Percentiles rank a stretch among this genome's conserved stretches.
Evolutionary conservation across 2,797 vertebrate genomes (phyloP).

Genomic region (Pteropus rufus): DNA sequence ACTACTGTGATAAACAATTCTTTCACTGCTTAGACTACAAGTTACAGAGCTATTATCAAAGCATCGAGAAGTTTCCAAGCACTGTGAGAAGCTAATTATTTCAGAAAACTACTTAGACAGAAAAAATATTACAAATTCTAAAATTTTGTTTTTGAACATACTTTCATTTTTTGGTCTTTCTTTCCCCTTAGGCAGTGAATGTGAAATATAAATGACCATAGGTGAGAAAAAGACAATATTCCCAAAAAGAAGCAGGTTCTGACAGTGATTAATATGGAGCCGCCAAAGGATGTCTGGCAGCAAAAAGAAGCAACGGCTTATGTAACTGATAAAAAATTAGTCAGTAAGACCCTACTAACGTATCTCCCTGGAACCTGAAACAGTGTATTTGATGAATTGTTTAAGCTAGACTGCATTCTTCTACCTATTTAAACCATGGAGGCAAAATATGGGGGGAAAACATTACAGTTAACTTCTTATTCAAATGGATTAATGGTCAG

Average conservation of each 20-base stretch:
- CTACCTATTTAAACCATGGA: slow-evolving; percentile 17
- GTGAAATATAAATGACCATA: slow-evolving; percentile 3
- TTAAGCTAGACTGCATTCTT: slow-evolving; percentile 28
- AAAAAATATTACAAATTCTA: slow-evolving; percentile 36
- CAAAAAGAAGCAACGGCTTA: slow-evolving; percentile 40
- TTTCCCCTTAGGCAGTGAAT: not conserved
- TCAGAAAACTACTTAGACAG: slow-evolving; percentile 15
- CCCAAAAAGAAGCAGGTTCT: not conserved
- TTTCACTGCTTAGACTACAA: not conserved
- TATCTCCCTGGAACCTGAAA: not conserved
- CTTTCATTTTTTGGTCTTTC: slow-evolving; percentile 40
- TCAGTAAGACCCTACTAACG: not conserved
- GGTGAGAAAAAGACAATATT: slow-evolving; percentile 16
- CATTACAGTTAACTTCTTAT: not conserved
- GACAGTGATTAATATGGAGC: slow-evolving; percentile 47
- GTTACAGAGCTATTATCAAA: slow-evolving; percentile 27
- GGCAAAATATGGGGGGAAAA: not conserved
- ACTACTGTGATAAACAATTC: slow-evolving; percentile 1
- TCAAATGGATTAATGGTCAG: not conserved
- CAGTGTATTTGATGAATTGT: not conserved
- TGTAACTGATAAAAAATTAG: slow-evolving; percentile 38
- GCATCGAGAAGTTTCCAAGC: not conserved
- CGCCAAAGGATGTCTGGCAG: slow-evolving; percentile 51
- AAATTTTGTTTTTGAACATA: not conserved
- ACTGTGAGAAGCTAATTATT: slow-evolving; percentile 7